Percentiles rank a stretch among this genome's conserved stretches.
Evolutionary conservation across 2,113 vertebrate species (phyloP).

Genomic region (Muntiacus muntjak): DNA sequence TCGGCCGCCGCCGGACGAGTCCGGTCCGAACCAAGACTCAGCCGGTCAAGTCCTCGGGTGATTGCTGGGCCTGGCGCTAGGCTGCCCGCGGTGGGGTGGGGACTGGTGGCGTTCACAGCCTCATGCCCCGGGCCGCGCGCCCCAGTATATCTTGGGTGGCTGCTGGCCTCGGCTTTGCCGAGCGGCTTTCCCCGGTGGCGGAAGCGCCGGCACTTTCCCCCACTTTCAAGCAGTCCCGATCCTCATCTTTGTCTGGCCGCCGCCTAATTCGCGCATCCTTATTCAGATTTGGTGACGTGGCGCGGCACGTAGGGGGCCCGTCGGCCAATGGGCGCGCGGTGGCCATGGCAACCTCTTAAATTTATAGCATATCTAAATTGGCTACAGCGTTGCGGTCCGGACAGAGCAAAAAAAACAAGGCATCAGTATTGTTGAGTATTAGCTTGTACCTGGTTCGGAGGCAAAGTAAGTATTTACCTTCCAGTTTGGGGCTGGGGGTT

Average conservation of each 20-base stretch:
- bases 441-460: slow-evolving; percentile 79
- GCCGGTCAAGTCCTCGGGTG: slow-evolving; percentile 46
- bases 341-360: slow-evolving; percentile 91
- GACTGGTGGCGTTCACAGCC: slow-evolving; percentile 41
- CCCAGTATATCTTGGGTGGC: slow-evolving; percentile 40
- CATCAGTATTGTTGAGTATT: slow-evolving; percentile 83
- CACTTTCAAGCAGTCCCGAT: slow-evolving; percentile 90
- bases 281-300: slow-evolving; percentile 93
- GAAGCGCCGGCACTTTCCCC: slow-evolving; percentile 82
- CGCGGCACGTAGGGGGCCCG: slow-evolving; percentile 78
- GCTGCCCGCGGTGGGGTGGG: background rate
- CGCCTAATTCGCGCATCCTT: slow-evolving; percentile 91
- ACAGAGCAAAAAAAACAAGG: slow-evolving; percentile 84
- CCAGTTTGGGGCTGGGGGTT: slow-evolving; percentile 56
- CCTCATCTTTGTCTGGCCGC: slow-evolving; percentile 90
- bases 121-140: slow-evolving; percentile 59
- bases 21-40: slow-evolving; percentile 34
- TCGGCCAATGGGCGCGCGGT: slow-evolving; percentile 88
- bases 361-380: slow-evolving; percentile 92
- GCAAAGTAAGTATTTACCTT: slow-evolving; percentile 80
- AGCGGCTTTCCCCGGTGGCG: slow-evolving; percentile 69
- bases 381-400: slow-evolving; percentile 82
- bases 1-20: slow-evolving; percentile 17
- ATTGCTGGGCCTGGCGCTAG: slow-evolving; percentile 33
- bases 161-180: slow-evolving; percentile 33